Evolutionary conservation across 2,797 vertebrate species (phyloP), one percentile per base, ranked within the genome.

Genomic region (Apogon talboti): DNA sequence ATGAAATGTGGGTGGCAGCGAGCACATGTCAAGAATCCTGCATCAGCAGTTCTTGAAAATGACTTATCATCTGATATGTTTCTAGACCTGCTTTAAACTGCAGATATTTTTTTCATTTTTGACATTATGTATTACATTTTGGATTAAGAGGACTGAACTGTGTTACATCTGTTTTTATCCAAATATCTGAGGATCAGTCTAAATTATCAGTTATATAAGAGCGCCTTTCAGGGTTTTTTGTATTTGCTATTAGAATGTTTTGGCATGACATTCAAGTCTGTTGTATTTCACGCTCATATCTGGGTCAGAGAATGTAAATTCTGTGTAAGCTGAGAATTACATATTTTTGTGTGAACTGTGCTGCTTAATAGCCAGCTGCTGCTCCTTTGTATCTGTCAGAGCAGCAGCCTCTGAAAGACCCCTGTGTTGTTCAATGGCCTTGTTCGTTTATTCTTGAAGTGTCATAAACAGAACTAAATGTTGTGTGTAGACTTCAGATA

Each of bases 1-100:
- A 52, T 86, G 51, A 40, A 75, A 53, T 71, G 74, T 77, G 83
- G 71, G 83, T 75, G 82, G 82, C 77, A 78, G 57, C 33, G 33
- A 55, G 44, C 37, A 62, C 63, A 47, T 41, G 54, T 49, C 1
- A 14, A 19, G 28, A 62, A 41, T 45, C 48, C 40, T 42, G 11
- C 28, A 14, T 56, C 53, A 7, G 11, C 1, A 19, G 7, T 14
- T 41, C 47, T 52, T 38, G 43, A 6, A 59, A 1, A 41, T 21
- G 7, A n/a, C n/a, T n/a, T n/a, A n/a, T n/a, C n/a, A n/a, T n/a
- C n/a, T n/a, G n/a, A 11, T 16, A 60, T 54, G 10, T 42, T 33
- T 1, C 0, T 3, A 6, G 8, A 18, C 56, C 8, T 7, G 15
- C 2, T 10, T 21, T 42, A 47, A 28, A 46, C 47, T 42, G 15